Evolutionary conservation across 2,888 invertebrate species (phyloP).

Genomic region (Microplitis manilae): DNA sequence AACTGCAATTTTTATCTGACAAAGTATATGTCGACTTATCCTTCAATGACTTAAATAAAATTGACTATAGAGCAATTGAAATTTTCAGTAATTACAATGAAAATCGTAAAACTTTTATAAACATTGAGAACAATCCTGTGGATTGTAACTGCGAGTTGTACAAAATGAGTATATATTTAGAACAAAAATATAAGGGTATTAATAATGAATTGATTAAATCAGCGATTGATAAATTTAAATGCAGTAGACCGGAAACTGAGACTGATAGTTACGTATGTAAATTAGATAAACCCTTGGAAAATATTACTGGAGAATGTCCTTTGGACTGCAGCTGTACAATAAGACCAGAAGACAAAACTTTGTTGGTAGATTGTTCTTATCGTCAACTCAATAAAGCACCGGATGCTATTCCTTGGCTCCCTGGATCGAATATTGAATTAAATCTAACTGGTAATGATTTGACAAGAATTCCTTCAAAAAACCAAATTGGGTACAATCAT

Average conservation of each 20-base stretch:
- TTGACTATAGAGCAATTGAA: conserved; percentile 68
- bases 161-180: conserved; percentile 74
- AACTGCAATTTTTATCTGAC: conserved; percentile 61
- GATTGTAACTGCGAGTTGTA: conserved; percentile 76
- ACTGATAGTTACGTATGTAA: conserved; percentile 65
- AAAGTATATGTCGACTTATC: conserved; percentile 73
- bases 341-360: conserved; percentile 71
- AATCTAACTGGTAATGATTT: conserved; percentile 71
- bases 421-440: conserved; percentile 68
- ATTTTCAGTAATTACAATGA: background rate
- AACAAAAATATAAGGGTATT: conserved; percentile 60
- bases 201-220: conserved; percentile 67
- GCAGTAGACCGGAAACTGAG: conserved; percentile 67
- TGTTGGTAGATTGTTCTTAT: conserved; percentile 74
- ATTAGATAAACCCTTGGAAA: conserved; percentile 69
- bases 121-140: conserved; percentile 76
- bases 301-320: conserved; percentile 71
- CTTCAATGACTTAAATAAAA: conserved; percentile 74
- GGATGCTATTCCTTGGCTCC: conserved; percentile 58
- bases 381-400: conserved; percentile 72
- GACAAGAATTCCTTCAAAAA: conserved; percentile 64
- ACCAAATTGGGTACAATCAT: conserved; percentile 71
- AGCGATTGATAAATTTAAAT: conserved; percentile 70
- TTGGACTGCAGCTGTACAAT: conserved; percentile 73
- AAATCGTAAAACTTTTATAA: conserved; percentile 57